Percentiles rank a stretch among this genome's conserved stretches.
phyloP scores from a whole-genome alignment of 2,113 vertebrate species.

The Potamarius usumacintae region DNA sequence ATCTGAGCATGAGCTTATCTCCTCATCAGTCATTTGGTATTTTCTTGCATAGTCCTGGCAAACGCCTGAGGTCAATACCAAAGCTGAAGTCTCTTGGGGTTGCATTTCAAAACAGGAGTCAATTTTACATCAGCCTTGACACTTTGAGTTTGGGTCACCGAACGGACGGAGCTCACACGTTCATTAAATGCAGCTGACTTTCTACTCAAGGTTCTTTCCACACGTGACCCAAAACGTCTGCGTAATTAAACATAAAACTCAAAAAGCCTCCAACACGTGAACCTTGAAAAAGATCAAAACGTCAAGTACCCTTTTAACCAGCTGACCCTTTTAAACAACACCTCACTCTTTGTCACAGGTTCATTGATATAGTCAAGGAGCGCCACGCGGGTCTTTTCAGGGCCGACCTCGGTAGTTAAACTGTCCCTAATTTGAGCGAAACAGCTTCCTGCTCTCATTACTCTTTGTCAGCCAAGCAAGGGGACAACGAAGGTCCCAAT shows the following conservation, averaged over 20 bases:
- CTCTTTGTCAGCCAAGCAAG: conserved; percentile 34
- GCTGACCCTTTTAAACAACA: conserved; percentile 31
- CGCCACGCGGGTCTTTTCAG: neutral
- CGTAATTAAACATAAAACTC: neutral
- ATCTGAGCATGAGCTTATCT: conserved; percentile 1
- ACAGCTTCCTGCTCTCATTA: conserved; percentile 54
- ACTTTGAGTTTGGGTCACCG: neutral
- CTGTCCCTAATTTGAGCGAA: conserved; percentile 50
- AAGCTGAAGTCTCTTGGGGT: neutral
- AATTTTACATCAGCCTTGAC: neutral
- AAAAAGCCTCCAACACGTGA: conserved; percentile 6
- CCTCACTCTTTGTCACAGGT: conserved; percentile 40
- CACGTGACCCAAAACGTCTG: conserved; percentile 4
- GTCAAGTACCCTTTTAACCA: conserved; percentile 34
- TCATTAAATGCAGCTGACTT: conserved; percentile 5
- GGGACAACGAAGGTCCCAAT: conserved; percentile 42
- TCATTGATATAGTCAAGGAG: conserved; percentile 50
- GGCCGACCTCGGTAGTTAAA: conserved; percentile 48
- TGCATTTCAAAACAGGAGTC: neutral
- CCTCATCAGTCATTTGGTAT: neutral
- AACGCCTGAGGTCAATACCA: neutral
- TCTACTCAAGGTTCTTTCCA: neutral
- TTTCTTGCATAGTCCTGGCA: neutral
- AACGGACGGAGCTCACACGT: neutral
- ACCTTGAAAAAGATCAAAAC: conserved; percentile 39